Evolutionary conservation across 2,797 vertebrate genomes (phyloP).

Genomic region (Phrynocephalus guinanensis): DNA sequence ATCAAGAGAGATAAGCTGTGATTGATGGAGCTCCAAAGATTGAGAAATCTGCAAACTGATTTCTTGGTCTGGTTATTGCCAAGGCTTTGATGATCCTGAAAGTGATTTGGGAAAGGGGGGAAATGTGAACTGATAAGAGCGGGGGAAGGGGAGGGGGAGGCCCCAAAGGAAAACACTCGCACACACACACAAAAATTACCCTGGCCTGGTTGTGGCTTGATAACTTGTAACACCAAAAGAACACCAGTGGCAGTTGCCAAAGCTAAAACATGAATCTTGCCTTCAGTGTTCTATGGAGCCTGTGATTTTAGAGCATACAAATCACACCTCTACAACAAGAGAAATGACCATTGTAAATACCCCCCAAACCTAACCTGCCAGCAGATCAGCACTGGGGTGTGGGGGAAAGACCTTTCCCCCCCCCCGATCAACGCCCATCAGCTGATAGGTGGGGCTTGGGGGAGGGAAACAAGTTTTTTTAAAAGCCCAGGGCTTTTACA

Average conservation of each 20-base stretch:
- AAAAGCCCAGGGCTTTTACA: too few species aligned
- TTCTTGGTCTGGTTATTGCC: constrained; percentile 28
- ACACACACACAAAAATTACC: not conserved
- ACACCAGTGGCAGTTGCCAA: not conserved
- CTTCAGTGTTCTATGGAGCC: not conserved
- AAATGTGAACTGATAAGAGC: constrained; percentile 3
- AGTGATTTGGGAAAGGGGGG: constrained; percentile 15
- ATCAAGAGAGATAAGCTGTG: constrained; percentile 67
- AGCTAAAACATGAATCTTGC: not conserved
- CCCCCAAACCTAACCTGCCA: too few species aligned
- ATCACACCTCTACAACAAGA: not conserved
- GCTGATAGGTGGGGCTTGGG: too few species aligned
- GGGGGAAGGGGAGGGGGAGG: not conserved
- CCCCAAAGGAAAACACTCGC: not conserved
- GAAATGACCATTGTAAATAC: not conserved
- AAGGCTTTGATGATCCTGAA: constrained; percentile 35
- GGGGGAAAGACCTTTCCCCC: too few species aligned
- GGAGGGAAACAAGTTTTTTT: too few species aligned
- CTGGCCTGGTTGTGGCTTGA: not conserved
- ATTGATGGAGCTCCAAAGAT: constrained; percentile 65
- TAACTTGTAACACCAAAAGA: not conserved
- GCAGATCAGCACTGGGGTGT: too few species aligned
- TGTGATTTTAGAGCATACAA: not conserved
- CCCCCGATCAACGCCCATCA: too few species aligned
- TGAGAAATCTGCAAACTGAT: constrained; percentile 64